Conservation (phyloP, 2,888 invertebrate genomes). For the Syrphus vitripennis region DNA sequence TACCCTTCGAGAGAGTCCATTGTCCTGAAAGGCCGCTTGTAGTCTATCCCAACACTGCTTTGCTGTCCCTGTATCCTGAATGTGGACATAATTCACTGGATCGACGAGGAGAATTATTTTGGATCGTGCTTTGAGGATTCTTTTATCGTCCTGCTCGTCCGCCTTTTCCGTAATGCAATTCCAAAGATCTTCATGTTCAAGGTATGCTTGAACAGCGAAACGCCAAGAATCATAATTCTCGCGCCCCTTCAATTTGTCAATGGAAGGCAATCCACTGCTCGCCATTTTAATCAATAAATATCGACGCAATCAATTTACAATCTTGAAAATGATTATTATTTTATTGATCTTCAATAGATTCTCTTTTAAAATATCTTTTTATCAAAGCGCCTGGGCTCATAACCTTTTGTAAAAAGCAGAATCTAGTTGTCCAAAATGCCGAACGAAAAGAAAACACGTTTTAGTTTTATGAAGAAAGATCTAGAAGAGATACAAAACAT, state of each 20-base stretch:
- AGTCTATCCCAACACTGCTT: conserved; percentile 74
- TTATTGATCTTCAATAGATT: too few relatives aligned
- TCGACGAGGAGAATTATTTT: conserved; percentile 46
- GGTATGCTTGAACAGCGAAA: conserved; percentile 37
- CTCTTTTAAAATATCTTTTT: too few relatives aligned
- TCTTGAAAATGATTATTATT: too few relatives aligned
- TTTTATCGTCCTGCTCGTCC: neutral
- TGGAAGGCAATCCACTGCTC: too few relatives aligned
- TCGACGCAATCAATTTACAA: too few relatives aligned
- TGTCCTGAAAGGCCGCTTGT: conserved; percentile 73
- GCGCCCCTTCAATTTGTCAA: conserved; percentile 24
- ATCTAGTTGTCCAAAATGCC: too few relatives aligned
- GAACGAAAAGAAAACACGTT: too few relatives aligned
- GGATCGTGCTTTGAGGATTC: conserved; percentile 18
- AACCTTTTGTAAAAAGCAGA: too few relatives aligned
- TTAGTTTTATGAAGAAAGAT: too few relatives aligned
- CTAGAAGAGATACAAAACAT: too few relatives aligned
- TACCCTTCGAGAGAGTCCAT: conserved; percentile 74
- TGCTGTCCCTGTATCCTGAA: conserved; percentile 53
- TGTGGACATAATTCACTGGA: conserved; percentile 73
- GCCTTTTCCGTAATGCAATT: neutral
- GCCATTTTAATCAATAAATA: too few relatives aligned
- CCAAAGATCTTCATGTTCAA: conserved; percentile 58
- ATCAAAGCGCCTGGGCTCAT: too few relatives aligned
- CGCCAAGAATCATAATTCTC: conserved; percentile 49